Base-by-base conservation (phyloP, 2,888 invertebrate species). In the Anagyrus pseudococci region DNA sequence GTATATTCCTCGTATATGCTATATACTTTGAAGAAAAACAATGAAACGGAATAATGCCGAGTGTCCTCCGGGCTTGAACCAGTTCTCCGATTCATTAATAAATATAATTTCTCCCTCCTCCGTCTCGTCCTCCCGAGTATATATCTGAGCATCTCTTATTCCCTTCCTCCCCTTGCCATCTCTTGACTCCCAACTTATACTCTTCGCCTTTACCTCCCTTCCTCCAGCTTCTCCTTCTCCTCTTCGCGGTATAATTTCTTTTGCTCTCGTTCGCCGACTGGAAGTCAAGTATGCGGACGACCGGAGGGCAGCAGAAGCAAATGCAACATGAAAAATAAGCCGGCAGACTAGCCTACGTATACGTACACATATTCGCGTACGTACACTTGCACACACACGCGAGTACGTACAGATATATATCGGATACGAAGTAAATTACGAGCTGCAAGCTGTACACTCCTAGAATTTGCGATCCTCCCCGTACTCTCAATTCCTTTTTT, bases 41-140 rank as follows among this genome's bases (percentile, higher is more conserved):
- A n/a, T n/a, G n/a, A n/a, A 10, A 29, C 6, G 10, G 29, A 26
- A 26, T 17, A 49, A 40, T 37, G 17, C 49, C 23, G 4, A 25
- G 20, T 1, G 44, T n/a, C 58, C 58, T 26, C 15, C 23, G 13
- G 41, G 43, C 29, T 54, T 54, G 58, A 59, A 64, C 58, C 64
- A 64, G 55, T 64, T 59, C 63, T 63, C 58, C 41, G 58, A 63
- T 63, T 64, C 64, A 59, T 64, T 64, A 59, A 59, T 64, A 64
- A 64, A 64, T 64, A 64, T 64, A 58, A 64, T 64, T 55, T 50
- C 62, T 40, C 50, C 49, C 58, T 40, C 41, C 41, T 55, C n/a
- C 33, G 13, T 13, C 13, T 4, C 25, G 23, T 17, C 6, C 13
- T 17, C 6, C 8, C 50, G 19, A 2, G 29, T 29, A 29, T 29